phyloP scores from a whole-genome alignment of 2,888 invertebrate genomes.

The Caenorhabditis wallacei region DNA sequence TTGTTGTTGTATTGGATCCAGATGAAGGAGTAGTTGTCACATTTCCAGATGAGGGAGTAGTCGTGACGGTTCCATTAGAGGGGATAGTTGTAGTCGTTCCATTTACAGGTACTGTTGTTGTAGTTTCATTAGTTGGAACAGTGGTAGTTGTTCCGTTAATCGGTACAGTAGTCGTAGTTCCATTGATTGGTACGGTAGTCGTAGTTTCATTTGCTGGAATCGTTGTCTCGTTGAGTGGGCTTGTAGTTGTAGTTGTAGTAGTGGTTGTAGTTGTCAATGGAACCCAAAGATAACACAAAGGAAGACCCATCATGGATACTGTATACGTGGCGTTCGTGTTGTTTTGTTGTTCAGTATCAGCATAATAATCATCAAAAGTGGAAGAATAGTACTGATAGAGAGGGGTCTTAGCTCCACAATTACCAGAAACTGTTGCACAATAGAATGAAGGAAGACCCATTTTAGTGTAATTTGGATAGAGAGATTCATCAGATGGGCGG shows the following conservation, averaged over 20 bases:
- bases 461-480: conserved; percentile 53
- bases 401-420: conserved; percentile 67
- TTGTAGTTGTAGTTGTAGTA: conserved; percentile 49
- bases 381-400: conserved; percentile 65
- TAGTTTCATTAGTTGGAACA: conserved; percentile 19
- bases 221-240: conserved; percentile 23
- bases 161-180: conserved; percentile 12
- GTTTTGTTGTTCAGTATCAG: conserved; percentile 35
- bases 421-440: conserved; percentile 62
- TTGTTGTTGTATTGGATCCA: conserved; percentile 9
- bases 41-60: not conserved
- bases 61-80: conserved; percentile 18
- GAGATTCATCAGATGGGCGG: conserved; percentile 55
- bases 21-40: conserved; percentile 2
- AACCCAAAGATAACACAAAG: conserved; percentile 61
- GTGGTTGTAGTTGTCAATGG: conserved; percentile 44
- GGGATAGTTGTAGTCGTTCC: conserved; percentile 11
- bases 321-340: conserved; percentile 53
- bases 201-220: conserved; percentile 27
- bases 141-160: conserved; percentile 31
- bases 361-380: conserved; percentile 54
- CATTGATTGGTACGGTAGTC: conserved; percentile 20
- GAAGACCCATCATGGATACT: conserved; percentile 47
- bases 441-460: conserved; percentile 48
- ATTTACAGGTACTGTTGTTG: conserved; percentile 7